Evolutionary conservation across 2,888 invertebrate species (phyloP).

Genomic region (Odontocolon sp.): DNA sequence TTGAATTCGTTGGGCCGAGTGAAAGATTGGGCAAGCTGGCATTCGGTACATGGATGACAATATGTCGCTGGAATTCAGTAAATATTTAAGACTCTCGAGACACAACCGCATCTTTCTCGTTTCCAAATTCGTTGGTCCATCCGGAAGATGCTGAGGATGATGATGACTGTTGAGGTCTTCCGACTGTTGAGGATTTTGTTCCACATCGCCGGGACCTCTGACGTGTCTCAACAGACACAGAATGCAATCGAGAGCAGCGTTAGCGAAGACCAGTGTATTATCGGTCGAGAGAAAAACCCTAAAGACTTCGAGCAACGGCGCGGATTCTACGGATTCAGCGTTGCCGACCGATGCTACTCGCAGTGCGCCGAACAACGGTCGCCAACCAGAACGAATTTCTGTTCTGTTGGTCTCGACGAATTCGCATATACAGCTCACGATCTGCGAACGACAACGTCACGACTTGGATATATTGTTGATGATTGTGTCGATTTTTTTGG

Average conservation of each 20-base stretch:
- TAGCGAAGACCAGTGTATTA: constrained; percentile 95
- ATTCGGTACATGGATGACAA: constrained; percentile 96
- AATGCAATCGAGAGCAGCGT: constrained; percentile 96
- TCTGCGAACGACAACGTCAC: constrained; percentile 82
- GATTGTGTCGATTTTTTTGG: constrained; percentile 6
- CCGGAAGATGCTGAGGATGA: no score
- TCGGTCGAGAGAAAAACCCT: constrained; percentile 96
- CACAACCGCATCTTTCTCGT: constrained; percentile 82
- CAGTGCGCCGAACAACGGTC: constrained; percentile 96
- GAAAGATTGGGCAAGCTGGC: constrained; percentile 96
- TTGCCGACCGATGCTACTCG: constrained; percentile 89
- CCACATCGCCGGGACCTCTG: constrained; percentile 86
- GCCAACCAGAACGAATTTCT: constrained; percentile 97
- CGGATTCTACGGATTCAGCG: constrained; percentile 86
- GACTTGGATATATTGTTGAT: constrained; percentile 50
- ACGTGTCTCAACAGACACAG: constrained; percentile 92
- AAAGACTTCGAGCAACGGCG: constrained; percentile 94
- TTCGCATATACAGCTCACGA: constrained; percentile 97
- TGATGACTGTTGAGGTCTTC: constrained; percentile 58
- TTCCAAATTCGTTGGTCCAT: constrained; percentile 51
- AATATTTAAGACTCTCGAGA: constrained; percentile 91
- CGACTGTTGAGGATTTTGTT: constrained; percentile 66
- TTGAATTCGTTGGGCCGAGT: constrained; percentile 92
- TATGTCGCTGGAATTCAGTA: constrained; percentile 93
- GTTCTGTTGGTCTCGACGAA: constrained; percentile 97